Evolutionary conservation across 2,113 vertebrate genomes (phyloP).

Genomic region (Nymphicus hollandicus): DNA sequence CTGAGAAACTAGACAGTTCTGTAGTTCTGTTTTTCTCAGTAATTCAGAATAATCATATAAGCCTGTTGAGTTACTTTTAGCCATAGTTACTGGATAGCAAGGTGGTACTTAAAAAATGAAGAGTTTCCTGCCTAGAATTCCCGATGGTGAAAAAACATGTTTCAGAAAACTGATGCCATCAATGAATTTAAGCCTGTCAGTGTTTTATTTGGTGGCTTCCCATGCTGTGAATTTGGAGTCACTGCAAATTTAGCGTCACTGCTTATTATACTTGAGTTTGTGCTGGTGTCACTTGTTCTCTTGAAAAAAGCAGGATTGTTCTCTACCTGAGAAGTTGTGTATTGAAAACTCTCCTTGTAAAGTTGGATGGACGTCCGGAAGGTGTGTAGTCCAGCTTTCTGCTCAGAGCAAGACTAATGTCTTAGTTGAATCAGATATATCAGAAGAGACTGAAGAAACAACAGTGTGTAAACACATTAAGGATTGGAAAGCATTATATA

Average conservation of each 20-base stretch:
- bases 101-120: background rate
- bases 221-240: background rate
- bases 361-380: background rate
- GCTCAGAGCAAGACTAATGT: background rate
- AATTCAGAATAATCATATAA: background rate
- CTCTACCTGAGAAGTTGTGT: background rate
- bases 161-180: background rate
- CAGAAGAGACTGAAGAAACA: background rate
- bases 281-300: background rate
- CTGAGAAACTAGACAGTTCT: background rate
- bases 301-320: background rate
- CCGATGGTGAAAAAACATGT: background rate
- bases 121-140: background rate
- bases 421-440: background rate
- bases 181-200: background rate
- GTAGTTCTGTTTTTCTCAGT: background rate
- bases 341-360: accelerated
- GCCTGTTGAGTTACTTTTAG: background rate
- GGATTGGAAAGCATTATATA: background rate
- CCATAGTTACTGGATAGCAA: background rate
- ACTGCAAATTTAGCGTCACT: background rate
- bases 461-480: background rate
- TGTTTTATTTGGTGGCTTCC: background rate
- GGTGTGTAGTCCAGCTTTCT: background rate
- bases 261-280: background rate